Base-by-base conservation (phyloP, 2,888 invertebrate genomes). In the Pollenia labialis region DNA sequence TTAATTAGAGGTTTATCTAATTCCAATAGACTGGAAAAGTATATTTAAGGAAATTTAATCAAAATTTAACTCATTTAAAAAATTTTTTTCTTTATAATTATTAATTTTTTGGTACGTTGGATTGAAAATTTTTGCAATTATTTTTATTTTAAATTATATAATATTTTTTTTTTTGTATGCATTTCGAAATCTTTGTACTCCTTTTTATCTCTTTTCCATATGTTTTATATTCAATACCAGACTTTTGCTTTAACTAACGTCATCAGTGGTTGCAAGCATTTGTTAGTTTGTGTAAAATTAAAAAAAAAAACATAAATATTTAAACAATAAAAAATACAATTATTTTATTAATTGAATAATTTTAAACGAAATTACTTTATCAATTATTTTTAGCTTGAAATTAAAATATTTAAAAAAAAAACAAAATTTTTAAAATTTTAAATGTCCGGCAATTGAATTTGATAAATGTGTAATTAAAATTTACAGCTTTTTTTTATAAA, bases 281-380 rank as follows among this genome's bases (percentile, higher is more conserved):
- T 42, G 18, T 46, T 3, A 23, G 18, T 46, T 64, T 46, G 42
- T 66, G 12, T 46, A 46, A 11, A 50, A 50, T 40, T 18, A 66
- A 23, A 14, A 48, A 66, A 14, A 66, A 52, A n/a, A 50, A 40
- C 68, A 32, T 32, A 6, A 32, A 32, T 66, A 66, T 66, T 48
- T 48, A 40, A 68, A 52, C 10, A 32, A 16, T 46, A 44, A 16
- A 62, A 62, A 62, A 6, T 32, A 14, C 23, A 66, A 66, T 66
- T 66, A 32, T 52, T 52, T 40, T 40, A 40, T 69, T 68, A 68
- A 50, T 68, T 50, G 14, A 68, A 68, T 14, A 32, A 32, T n/a
- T 23, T 46, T 50, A 8, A 69, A 50, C 40, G 54, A 69, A 56
- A 56, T 71, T 69, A 40, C 40, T 48, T 52, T 64, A 12, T 64